Percentiles rank a stretch among this genome's conserved stretches.
Evolutionary conservation across 2,797 vertebrate species (phyloP).

Genomic region (Gorsachius magnificus): DNA sequence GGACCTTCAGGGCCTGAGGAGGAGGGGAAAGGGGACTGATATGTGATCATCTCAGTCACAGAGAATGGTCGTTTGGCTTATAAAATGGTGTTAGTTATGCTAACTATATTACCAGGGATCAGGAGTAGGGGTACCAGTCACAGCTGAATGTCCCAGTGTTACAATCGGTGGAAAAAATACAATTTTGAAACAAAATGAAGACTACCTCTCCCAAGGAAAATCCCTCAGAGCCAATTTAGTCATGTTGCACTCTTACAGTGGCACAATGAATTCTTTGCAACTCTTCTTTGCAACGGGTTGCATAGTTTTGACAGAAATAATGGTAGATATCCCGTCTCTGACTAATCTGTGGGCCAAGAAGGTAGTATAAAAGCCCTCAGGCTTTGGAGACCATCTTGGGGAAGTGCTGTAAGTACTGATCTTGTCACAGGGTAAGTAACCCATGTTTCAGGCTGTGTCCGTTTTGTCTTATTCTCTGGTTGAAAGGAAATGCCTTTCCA

Average conservation of each 20-base stretch:
- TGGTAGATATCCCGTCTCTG: background rate
- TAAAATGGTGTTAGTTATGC: background rate
- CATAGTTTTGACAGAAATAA: background rate
- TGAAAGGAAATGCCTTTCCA: background rate
- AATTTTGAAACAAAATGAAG: background rate
- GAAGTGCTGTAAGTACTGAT: fast-evolving
- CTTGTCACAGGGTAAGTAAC: background rate
- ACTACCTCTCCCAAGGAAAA: background rate
- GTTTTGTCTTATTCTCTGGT: background rate
- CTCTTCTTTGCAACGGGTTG: background rate
- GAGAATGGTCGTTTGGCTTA: background rate
- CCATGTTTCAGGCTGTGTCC: background rate
- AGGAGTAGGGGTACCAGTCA: fast-evolving
- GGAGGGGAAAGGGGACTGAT: background rate
- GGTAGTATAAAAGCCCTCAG: background rate
- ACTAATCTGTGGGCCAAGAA: background rate
- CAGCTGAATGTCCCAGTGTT: background rate
- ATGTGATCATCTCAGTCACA: background rate
- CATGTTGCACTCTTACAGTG: background rate
- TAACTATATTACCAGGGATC: background rate
- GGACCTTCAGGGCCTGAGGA: background rate
- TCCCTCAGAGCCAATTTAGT: background rate
- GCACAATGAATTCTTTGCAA: background rate
- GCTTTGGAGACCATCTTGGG: background rate
- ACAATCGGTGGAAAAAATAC: background rate